Evolutionary conservation across 2,797 vertebrate species (phyloP).

Genomic region (Glyptemys insculpta): DNA sequence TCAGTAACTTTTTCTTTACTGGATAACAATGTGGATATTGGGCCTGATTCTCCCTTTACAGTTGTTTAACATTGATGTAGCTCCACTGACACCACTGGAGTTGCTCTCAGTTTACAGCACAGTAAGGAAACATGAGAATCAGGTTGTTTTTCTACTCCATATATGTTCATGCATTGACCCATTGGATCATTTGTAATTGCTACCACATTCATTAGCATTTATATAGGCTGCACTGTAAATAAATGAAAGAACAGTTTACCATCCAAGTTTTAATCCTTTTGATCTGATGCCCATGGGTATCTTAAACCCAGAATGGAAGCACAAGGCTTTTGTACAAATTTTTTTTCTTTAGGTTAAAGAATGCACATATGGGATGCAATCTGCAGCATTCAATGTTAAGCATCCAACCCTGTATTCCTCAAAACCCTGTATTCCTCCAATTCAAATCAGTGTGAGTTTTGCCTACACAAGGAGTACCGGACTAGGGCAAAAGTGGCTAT

Average conservation of each 20-base stretch:
- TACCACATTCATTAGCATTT: background rate
- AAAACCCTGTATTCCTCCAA: background rate
- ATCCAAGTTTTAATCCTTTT: background rate
- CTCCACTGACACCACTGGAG: background rate
- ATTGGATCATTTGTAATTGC: background rate
- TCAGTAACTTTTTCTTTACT: slow-evolving; percentile 48
- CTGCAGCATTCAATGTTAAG: background rate
- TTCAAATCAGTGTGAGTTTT: background rate
- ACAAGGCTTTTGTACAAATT: background rate
- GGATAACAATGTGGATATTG: slow-evolving; percentile 21
- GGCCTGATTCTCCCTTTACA: background rate
- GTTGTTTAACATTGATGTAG: background rate
- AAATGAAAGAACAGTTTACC: background rate
- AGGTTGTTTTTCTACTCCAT: background rate
- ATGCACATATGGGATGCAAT: background rate
- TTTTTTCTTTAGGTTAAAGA: background rate
- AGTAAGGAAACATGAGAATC: background rate
- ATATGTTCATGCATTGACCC: background rate
- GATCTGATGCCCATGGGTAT: background rate
- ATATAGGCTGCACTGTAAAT: background rate
- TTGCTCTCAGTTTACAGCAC: background rate
- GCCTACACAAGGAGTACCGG: accelerated
- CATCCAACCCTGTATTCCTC: background rate
- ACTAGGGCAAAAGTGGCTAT: accelerated
- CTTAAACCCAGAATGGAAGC: background rate